Evolutionary conservation across 2,888 invertebrate species (phyloP), one percentile per base, ranked within the genome.

Genomic region (Nowickia ferox): DNA sequence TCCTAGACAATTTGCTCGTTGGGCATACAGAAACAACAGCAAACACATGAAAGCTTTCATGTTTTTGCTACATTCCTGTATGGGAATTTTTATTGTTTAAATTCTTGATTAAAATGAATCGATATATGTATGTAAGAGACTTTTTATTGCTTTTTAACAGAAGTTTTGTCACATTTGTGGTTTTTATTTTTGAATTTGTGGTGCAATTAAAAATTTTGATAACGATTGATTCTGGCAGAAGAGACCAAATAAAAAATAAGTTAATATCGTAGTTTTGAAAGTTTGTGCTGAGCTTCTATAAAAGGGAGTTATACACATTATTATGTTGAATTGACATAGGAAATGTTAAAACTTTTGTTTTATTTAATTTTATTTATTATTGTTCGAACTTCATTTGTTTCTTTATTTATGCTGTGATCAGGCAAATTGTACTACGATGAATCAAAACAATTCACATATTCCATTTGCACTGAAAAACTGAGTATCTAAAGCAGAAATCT

Each of bases 131-230:
- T 1, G 22, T 82, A 85, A 71, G 19, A 71, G 57, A 76, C 76
- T 53, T 79, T 85, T 86, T 83, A 83, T 83, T 38, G n/a, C n/a
- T 48, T 61, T 71, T 55, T 78, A 55, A 79, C 40, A 65, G 75
- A 66, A 44, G 9, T 75, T 75, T 82, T 82, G 78, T 78, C 82
- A 85, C 74, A 82, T 74, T 85, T 75, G 30, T 74, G 68, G 22
- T 61, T 40, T 59, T 30, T 30, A 0, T 1, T 30, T n/a, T 40
- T 38, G 17, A 71, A 78, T 82, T 82, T 79, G 78, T 75, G 85
- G 15, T 10, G 69, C 71, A 82, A 82, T 65, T 75, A 78, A 81
- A 81, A 68, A 17, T 42, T 38, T 51, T 51, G 38, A 44, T 44
- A 11, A 30, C 44, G 19, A 9, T 40, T 22, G n/a, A 65, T 8